phyloP scores from a whole-genome alignment of 2,888 invertebrate genomes.

The Gymnosoma rotundatum region DNA sequence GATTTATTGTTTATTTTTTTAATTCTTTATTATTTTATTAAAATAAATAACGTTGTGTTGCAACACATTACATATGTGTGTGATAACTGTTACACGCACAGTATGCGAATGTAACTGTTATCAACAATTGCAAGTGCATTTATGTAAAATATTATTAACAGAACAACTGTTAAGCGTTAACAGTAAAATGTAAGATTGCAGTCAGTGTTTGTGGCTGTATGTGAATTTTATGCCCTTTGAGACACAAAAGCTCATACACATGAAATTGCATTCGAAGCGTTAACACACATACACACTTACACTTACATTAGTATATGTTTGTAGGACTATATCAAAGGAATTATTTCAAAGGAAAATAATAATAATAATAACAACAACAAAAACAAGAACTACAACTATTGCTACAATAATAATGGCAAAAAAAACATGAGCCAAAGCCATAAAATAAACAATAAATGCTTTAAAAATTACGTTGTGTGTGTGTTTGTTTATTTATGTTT shows the following conservation, averaged over 20 bases:
- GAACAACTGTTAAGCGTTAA: slow-evolving; percentile 61
- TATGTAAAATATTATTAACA: slow-evolving; percentile 68
- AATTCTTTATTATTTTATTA: neutral
- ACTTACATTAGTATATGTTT: neutral
- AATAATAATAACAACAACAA: slow-evolving; percentile 18
- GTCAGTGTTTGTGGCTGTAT: slow-evolving; percentile 15
- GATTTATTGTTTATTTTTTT: neutral
- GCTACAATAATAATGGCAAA: slow-evolving; percentile 51
- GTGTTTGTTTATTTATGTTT: neutral
- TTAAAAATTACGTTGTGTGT: neutral
- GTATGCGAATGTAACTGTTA: slow-evolving; percentile 69
- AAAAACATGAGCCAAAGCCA: slow-evolving; percentile 67
- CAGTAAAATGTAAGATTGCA: slow-evolving; percentile 38
- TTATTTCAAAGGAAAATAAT: slow-evolving; percentile 54
- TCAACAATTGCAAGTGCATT: slow-evolving; percentile 63
- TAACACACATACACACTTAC: neutral
- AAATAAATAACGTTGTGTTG: slow-evolving; percentile 31
- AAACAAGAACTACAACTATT: slow-evolving; percentile 27
- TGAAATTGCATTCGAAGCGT: slow-evolving; percentile 51
- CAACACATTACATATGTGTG: slow-evolving; percentile 50
- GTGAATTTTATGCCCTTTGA: slow-evolving; percentile 24
- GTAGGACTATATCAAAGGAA: slow-evolving; percentile 52
- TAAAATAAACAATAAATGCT: slow-evolving; percentile 65
- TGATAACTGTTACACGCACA: slow-evolving; percentile 64
- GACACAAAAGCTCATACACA: slow-evolving; percentile 39